phyloP scores from a whole-genome alignment of 2,888 invertebrate genomes.

The Campoletis raptor region DNA sequence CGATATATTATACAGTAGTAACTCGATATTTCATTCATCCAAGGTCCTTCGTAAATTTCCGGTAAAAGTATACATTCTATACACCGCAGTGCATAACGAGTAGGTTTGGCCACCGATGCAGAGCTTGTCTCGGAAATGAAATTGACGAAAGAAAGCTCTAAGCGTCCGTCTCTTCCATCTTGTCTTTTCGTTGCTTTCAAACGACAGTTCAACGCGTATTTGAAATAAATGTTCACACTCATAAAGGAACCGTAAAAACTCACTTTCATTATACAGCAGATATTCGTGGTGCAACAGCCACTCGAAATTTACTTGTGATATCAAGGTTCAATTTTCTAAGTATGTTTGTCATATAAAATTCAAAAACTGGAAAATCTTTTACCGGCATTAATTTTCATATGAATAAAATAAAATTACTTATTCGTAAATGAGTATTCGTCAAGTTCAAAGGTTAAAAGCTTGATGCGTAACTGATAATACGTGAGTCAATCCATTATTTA shows the following conservation, averaged over 20 bases:
- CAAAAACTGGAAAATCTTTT: no score
- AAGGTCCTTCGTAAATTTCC: conserved; percentile 59
- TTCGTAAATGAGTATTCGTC: no score
- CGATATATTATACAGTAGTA: conserved; percentile 68
- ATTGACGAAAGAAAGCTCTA: conserved; percentile 7
- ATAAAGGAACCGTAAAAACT: neutral
- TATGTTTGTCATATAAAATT: no score
- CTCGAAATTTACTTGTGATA: no score
- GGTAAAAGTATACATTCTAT: conserved; percentile 31
- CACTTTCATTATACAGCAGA: neutral
- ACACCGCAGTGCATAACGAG: neutral
- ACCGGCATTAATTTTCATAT: no score
- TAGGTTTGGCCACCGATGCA: conserved; percentile 20
- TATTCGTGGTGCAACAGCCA: no score
- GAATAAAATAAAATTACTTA: no score
- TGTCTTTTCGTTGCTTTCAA: neutral
- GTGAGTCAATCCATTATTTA: no score
- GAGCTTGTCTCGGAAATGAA: neutral
- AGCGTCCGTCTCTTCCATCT: neutral
- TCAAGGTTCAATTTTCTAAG: no score
- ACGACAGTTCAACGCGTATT: neutral
- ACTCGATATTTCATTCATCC: conserved; percentile 74
- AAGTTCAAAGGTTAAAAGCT: no score
- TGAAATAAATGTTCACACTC: neutral
- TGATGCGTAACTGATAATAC: no score